phyloP scores from a whole-genome alignment of 2,888 invertebrate genomes.

The Gymnosoma rotundatum region DNA sequence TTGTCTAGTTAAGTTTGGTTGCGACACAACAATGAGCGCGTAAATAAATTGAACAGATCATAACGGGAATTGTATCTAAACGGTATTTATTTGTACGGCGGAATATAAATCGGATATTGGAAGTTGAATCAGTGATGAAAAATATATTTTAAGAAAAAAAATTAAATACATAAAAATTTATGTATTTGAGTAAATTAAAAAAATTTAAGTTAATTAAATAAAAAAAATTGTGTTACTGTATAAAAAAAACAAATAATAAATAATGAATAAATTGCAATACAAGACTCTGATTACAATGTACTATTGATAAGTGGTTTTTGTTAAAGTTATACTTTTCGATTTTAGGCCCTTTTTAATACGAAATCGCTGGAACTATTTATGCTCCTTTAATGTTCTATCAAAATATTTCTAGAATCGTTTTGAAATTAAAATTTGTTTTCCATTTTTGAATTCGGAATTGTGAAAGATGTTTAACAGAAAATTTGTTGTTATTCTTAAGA shows the following conservation, averaged over 20 bases:
- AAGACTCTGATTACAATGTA: conserved; percentile 6
- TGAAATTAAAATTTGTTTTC: not conserved
- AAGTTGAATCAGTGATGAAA: not conserved
- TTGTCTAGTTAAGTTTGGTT: conserved; percentile 57
- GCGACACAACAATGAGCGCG: conserved; percentile 30
- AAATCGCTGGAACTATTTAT: no score
- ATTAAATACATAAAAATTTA: not conserved
- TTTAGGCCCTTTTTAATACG: no score
- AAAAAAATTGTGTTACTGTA: no score
- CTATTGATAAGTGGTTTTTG: not conserved
- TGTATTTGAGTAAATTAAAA: not conserved
- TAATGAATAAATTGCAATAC: not conserved
- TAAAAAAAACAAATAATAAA: not conserved
- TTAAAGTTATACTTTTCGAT: no score
- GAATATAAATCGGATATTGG: conserved; percentile 10
- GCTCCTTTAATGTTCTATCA: no score
- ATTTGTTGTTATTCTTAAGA: conserved; percentile 43
- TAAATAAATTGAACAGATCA: not conserved
- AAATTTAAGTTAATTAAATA: not conserved
- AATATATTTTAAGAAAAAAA: no score
- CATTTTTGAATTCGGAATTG: conserved; percentile 34
- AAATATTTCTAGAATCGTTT: not conserved
- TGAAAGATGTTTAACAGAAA: conserved; percentile 50
- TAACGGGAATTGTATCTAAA: conserved; percentile 1
- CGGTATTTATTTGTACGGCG: conserved; percentile 1